Conservation (phyloP, 64 coral and sea anemone genomes). For the Catalaphyllia jardinei region DNA sequence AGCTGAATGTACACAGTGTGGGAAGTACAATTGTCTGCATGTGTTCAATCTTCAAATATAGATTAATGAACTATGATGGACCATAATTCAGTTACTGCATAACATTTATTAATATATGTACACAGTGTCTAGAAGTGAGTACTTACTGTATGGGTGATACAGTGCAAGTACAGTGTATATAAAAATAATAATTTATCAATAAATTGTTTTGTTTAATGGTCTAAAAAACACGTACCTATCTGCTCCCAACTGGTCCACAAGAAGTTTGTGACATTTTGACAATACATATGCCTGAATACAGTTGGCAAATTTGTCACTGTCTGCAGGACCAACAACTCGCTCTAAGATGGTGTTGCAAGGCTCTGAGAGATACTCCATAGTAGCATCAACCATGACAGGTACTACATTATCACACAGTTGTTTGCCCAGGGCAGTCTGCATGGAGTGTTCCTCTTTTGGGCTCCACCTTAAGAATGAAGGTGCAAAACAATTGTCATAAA, state of each 20-base stretch:
- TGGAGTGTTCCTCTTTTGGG: slow-evolving; percentile 81
- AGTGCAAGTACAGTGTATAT: no score
- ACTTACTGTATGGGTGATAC: no score
- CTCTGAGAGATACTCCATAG: slow-evolving; percentile 87
- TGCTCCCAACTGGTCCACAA: slow-evolving; percentile 73
- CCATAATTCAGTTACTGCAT: no score
- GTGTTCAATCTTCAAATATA: no score
- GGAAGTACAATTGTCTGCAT: no score
- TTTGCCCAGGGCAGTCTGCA: slow-evolving; percentile 64
- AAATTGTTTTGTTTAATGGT: no score
- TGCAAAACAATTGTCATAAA: background rate
- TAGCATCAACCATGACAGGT: slow-evolving; percentile 83
- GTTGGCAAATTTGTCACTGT: slow-evolving; percentile 78
- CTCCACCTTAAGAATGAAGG: slow-evolving; percentile 56
- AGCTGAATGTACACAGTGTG: no score
- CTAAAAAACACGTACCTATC: slow-evolving; percentile 36
- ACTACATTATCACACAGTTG: slow-evolving; percentile 65
- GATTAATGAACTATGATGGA: no score
- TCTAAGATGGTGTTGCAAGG: slow-evolving; percentile 76
- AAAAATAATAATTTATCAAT: no score
- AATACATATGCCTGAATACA: slow-evolving; percentile 84
- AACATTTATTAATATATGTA: no score
- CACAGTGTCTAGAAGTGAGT: no score
- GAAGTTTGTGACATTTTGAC: slow-evolving; percentile 86
- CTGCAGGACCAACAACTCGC: slow-evolving; percentile 74